phyloP scores from a whole-genome alignment of 2,797 vertebrate species.

The Selene dorsalis region DNA sequence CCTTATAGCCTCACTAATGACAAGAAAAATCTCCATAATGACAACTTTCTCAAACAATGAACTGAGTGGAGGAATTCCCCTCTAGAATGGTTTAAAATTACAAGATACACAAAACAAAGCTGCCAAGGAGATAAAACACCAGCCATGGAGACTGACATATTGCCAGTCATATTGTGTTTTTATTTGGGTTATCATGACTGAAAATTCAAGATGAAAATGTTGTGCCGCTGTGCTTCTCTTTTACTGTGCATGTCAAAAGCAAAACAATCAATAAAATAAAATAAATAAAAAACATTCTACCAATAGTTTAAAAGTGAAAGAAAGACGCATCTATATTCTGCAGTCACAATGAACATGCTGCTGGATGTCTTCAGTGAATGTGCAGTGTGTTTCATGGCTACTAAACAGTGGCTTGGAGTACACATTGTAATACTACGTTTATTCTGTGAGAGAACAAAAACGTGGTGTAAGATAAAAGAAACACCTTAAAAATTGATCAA shows the following conservation, averaged over 20 bases:
- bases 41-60: neutral
- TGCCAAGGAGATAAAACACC: neutral
- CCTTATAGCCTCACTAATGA: neutral
- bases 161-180: neutral
- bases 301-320: neutral
- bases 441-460: constrained; percentile 1
- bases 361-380: constrained; percentile 29
- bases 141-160: neutral
- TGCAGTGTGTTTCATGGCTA: constrained; percentile 20
- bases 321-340: constrained; percentile 24
- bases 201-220: neutral
- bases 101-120: neutral
- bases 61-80: neutral
- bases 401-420: constrained; percentile 24
- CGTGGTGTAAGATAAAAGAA: neutral
- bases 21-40: neutral
- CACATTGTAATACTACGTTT: neutral
- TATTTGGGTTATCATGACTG: neutral
- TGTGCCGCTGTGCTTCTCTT: neutral
- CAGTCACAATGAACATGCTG: neutral
- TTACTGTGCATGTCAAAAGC: neutral
- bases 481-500: neutral
- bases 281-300: neutral
- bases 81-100: neutral
- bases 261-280: neutral